phyloP scores from a whole-genome alignment of 2,888 invertebrate genomes.

The Rhamphomyia laevipes region DNA sequence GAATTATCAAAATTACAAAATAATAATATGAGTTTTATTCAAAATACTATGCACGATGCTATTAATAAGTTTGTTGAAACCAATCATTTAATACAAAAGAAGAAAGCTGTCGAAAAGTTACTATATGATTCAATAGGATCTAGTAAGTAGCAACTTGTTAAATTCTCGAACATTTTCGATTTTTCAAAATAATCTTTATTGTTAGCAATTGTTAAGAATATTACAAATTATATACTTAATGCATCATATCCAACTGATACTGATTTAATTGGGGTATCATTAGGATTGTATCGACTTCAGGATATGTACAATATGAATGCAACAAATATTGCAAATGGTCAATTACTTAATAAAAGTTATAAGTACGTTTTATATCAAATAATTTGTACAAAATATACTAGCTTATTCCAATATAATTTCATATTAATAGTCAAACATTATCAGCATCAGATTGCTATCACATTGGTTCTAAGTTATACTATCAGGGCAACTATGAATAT shows the following conservation, averaged over 20 bases:
- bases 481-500: constrained; percentile 12
- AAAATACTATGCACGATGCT: no score
- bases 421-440: constrained; percentile 19
- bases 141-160: no score
- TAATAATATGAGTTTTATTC: no score
- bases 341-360: constrained; percentile 26
- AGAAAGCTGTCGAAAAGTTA: no score
- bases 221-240: not conserved
- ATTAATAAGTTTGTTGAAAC: no score
- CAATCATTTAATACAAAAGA: no score
- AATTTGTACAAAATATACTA: not conserved
- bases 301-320: constrained; percentile 48
- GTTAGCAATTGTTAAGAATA: constrained; percentile 1
- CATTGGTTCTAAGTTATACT: constrained; percentile 22
- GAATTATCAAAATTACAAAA: no score
- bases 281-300: constrained; percentile 59
- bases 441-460: constrained; percentile 23
- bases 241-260: constrained; percentile 55
- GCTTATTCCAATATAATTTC: not conserved
- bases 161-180: no score
- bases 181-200: constrained; percentile 1
- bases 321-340: constrained; percentile 39
- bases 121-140: no score
- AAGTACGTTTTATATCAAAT: constrained; percentile 2
- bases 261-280: constrained; percentile 83